A percentile compares a stretch with the other conserved stretches of the same genome.
Conservation (phyloP, 1,140 invertebrate species). For the Bacillus rossius region DNA sequence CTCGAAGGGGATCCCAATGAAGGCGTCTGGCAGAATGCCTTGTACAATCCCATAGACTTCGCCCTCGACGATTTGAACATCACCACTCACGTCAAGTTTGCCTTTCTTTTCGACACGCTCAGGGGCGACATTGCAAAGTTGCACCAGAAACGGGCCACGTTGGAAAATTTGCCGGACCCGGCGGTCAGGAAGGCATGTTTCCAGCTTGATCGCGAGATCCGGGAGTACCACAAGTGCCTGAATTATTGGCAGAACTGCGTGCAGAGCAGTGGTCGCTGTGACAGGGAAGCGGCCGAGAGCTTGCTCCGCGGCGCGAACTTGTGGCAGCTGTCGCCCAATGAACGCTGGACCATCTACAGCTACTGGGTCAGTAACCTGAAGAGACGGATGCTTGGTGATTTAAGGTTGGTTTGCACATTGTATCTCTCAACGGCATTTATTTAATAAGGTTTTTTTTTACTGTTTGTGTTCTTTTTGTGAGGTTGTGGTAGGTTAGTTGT, state of each 20-base stretch:
- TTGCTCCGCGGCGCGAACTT: constrained; percentile 20
- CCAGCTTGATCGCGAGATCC: not conserved
- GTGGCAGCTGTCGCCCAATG: constrained; percentile 27
- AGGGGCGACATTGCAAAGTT: not conserved
- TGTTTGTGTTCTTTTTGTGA: too few species aligned
- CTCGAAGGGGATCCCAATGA: not conserved
- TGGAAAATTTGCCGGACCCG: not conserved
- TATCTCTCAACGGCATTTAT: too few species aligned
- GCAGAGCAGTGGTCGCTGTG: not conserved
- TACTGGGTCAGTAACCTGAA: constrained; percentile 36
- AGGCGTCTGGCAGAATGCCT: constrained; percentile 1
- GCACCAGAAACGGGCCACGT: not conserved
- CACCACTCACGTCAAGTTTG: not conserved
- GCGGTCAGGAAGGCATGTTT: not conserved
- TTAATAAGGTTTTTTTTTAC: too few species aligned
- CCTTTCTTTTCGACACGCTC: too few species aligned
- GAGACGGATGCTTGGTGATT: constrained; percentile 28
- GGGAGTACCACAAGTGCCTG: not conserved
- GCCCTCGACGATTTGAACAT: constrained; percentile 28
- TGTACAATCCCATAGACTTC: constrained; percentile 19
- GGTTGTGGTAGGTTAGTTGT: too few species aligned
- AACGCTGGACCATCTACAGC: constrained; percentile 39
- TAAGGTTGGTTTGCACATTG: constrained; percentile 17
- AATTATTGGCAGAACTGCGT: too few species aligned
- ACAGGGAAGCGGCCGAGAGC: constrained; percentile 13